Percentiles rank a stretch among this genome's conserved stretches.
Conservation (phyloP, 2,113 vertebrate species). For the Tautogolabrus adspersus region DNA sequence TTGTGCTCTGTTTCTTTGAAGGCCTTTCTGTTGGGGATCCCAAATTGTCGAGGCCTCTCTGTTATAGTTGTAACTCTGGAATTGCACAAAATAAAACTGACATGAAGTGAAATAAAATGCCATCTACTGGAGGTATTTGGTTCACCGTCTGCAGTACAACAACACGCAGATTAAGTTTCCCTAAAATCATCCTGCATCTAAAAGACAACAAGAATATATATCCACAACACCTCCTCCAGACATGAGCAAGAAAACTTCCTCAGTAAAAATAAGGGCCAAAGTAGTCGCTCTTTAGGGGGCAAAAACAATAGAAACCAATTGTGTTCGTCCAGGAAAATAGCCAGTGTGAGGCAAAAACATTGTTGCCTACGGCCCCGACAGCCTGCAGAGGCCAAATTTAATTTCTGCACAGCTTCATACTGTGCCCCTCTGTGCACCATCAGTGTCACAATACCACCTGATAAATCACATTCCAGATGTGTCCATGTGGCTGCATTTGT, state of each 20-base stretch:
- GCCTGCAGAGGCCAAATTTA: background rate
- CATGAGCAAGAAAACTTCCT: no score
- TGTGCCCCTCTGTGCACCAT: background rate
- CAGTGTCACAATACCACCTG: background rate
- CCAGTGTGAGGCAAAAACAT: constrained; percentile 3
- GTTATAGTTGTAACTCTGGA: no score
- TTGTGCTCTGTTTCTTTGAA: background rate
- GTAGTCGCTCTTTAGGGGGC: background rate
- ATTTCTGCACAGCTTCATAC: background rate
- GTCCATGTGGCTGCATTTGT: background rate
- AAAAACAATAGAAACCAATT: constrained; percentile 21
- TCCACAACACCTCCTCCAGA: no score
- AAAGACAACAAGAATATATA: no score
- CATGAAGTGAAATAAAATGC: no score
- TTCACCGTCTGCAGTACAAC: no score
- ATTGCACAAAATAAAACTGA: no score
- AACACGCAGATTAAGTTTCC: no score
- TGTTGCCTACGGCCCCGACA: background rate
- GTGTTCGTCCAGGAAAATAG: constrained; percentile 13
- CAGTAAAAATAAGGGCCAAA: background rate
- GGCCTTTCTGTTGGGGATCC: no score
- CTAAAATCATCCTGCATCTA: no score
- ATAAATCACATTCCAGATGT: background rate
- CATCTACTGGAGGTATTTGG: no score
- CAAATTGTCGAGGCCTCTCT: no score